phyloP scores from a whole-genome alignment of 2,113 vertebrate species.

The Scomber scombrus region DNA sequence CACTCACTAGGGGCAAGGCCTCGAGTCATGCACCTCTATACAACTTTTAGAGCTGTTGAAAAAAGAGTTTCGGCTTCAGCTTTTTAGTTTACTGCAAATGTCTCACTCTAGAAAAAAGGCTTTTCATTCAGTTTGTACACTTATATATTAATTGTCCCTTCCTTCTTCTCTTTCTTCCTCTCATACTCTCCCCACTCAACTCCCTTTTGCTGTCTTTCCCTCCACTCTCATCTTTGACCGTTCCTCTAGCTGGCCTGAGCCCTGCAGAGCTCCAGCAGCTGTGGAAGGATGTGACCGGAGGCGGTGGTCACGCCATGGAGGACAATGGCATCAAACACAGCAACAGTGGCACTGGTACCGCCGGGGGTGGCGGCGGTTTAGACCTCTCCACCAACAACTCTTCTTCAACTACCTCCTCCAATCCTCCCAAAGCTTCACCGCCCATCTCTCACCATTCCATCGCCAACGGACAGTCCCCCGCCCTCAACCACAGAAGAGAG shows the following conservation, averaged over 20 bases:
- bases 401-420: slow-evolving; percentile 99
- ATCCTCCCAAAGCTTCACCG: slow-evolving; percentile 97
- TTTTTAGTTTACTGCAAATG: not conserved
- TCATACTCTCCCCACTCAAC: not conserved
- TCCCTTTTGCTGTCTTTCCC: not conserved
- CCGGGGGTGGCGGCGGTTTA: slow-evolving; percentile 81
- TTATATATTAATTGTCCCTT: not conserved
- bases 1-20: slow-evolving; percentile 7
- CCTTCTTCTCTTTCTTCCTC: not conserved
- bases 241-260: slow-evolving; percentile 91
- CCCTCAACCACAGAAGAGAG: slow-evolving; percentile 96
- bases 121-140: not conserved
- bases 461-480: slow-evolving; percentile 98
- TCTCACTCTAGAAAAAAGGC: not conserved
- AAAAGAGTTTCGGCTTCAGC: slow-evolving; percentile 6
- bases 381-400: slow-evolving; percentile 98
- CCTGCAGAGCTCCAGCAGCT: slow-evolving; percentile 99
- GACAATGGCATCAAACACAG: slow-evolving; percentile 78
- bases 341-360: slow-evolving; percentile 71
- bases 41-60: slow-evolving; percentile 20
- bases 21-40: slow-evolving; percentile 3
- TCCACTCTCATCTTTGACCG: not conserved
- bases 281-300: slow-evolving; percentile 97
- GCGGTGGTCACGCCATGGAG: slow-evolving; percentile 68
- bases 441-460: slow-evolving; percentile 97